Evolutionary conservation across 2,113 vertebrate genomes (phyloP), one percentile per base, ranked within the genome.

Genomic region (Malurus melanocephalus): DNA sequence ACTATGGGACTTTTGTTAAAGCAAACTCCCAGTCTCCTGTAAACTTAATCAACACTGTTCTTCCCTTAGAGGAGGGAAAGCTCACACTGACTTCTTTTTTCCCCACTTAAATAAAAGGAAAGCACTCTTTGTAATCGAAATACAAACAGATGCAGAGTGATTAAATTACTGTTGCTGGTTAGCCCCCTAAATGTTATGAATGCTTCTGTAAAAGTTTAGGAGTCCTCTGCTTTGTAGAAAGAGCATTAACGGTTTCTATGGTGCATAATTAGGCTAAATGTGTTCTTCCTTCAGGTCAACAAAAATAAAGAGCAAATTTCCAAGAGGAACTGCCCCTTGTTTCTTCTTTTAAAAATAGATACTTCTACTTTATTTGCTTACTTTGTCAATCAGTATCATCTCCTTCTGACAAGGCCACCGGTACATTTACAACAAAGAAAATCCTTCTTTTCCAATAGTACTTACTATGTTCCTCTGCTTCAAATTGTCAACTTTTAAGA

Each of bases 121-220:
- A 88, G 5, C 6, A 45, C 2, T 49, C 64, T 90, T 73, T 73
- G 26, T 77, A 95, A 59, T 87, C 43, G 80, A 60, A 94, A 74
- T 38, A 59, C 26, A 87, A 88, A 85, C 40, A 76, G 16, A 90
- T 85, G 48, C 21, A 85, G 86, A 89, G 21, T 27, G 42, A 66
- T 46, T 76, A 23, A 76, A 87, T 85, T 76, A 51, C 30, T 73
- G 38, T 24, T 79, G 49, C 24, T 76, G 46, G 23, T 77, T 73
- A 79, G 55, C 17, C 69, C 45, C 48, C 23, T 52, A 48, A 80
- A 84, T 48, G 12, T 49, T 75, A 42, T 27, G 20, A 88, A 71
- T 49, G 49, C 3, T 55, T 13, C 59, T 81, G 53, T 84, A 71
- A 89, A 93, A 72, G 26, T 72, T 88, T 88, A 81, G 68, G 35